Conservation (phyloP, 2,797 vertebrate genomes). For the Anolis apletophallus region DNA sequence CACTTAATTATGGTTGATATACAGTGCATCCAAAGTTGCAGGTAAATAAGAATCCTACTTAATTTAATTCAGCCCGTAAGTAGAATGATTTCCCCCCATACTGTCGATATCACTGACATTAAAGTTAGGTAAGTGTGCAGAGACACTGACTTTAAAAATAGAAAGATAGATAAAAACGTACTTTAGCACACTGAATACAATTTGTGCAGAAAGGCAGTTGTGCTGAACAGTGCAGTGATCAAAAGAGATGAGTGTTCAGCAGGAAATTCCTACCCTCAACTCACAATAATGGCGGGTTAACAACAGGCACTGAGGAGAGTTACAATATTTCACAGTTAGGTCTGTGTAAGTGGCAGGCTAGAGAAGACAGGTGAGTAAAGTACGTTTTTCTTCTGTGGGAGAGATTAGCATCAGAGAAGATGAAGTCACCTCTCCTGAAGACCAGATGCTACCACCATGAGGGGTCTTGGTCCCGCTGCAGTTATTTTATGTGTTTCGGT, state of each 20-base stretch:
- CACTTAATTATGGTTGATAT: slow-evolving; percentile 64
- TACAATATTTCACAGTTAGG: slow-evolving; percentile 60
- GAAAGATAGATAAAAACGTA: slow-evolving; percentile 36
- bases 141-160: slow-evolving; percentile 45
- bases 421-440: no score
- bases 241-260: slow-evolving; percentile 27
- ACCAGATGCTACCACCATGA: background rate
- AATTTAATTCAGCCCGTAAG: slow-evolving; percentile 47
- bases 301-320: slow-evolving; percentile 67
- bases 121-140: slow-evolving; percentile 52
- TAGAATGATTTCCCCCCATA: slow-evolving; percentile 28
- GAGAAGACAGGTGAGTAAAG: background rate
- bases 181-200: slow-evolving; percentile 44
- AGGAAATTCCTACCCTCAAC: slow-evolving; percentile 40
- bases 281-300: slow-evolving; percentile 51
- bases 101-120: slow-evolving; percentile 34
- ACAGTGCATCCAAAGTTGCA: slow-evolving; percentile 63
- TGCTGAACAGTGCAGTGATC: slow-evolving; percentile 53
- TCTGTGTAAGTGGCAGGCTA: slow-evolving; percentile 28
- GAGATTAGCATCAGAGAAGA: background rate
- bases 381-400: background rate
- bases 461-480: background rate
- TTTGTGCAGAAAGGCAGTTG: slow-evolving; percentile 51
- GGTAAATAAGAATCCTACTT: slow-evolving; percentile 50
- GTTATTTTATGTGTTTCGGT: background rate